Percentiles rank a stretch among this genome's conserved stretches.
Conservation (phyloP, 2,888 invertebrate species). For the Megastigmus dorsalis region DNA sequence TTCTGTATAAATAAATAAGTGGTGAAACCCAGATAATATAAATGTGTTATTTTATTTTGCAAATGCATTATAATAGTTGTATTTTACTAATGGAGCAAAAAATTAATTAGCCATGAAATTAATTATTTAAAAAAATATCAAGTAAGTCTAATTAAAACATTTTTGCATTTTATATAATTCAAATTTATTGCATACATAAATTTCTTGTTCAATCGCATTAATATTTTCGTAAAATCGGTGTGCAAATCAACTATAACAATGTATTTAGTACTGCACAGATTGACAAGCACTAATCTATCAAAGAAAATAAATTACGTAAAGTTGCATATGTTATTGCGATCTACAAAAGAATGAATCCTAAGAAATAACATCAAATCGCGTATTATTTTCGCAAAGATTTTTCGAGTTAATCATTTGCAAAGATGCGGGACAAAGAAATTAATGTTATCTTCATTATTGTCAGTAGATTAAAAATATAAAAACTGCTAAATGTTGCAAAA, state of each 20-base stretch:
- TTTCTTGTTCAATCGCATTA: too few relatives aligned
- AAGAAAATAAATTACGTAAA: conserved; percentile 53
- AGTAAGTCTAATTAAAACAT: background rate
- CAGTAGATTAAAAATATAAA: conserved; percentile 11
- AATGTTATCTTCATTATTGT: background rate
- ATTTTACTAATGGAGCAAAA: background rate
- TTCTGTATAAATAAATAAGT: conserved; percentile 24
- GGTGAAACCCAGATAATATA: background rate
- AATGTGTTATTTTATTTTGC: too few relatives aligned
- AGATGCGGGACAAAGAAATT: background rate
- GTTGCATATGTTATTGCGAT: conserved; percentile 40
- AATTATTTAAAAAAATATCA: background rate
- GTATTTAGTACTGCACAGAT: background rate
- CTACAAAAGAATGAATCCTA: conserved; percentile 15
- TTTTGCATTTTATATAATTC: background rate
- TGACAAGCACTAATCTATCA: background rate
- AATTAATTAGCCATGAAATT: background rate
- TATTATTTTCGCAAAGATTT: background rate
- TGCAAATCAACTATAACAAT: background rate
- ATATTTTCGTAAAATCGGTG: background rate
- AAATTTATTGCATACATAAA: background rate
- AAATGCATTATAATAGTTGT: background rate
- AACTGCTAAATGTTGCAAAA: conserved; percentile 31
- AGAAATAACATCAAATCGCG: background rate
- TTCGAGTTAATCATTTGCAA: background rate